Evolutionary conservation across 2,888 invertebrate genomes (phyloP).

Genomic region (Drosophila histrio): DNA sequence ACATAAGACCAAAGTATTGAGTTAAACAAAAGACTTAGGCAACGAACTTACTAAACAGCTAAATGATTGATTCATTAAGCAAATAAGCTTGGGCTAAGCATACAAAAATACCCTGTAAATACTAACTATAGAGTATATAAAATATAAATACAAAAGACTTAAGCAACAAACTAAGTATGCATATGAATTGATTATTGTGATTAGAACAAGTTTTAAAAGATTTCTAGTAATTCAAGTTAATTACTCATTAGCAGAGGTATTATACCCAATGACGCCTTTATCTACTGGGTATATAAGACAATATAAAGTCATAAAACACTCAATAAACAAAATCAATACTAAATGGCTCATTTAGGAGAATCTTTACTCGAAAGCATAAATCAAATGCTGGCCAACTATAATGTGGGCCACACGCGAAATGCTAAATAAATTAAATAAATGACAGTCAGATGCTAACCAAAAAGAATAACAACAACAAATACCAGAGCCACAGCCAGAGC

Average conservation of each 20-base stretch:
- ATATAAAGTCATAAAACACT: constrained; percentile 16
- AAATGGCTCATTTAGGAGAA: constrained; percentile 47
- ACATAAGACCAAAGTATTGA: too few relatives aligned
- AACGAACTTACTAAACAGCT: too few relatives aligned
- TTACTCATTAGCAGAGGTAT: not conserved
- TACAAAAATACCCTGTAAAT: too few relatives aligned
- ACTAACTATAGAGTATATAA: not conserved
- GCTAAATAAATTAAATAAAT: constrained; percentile 66
- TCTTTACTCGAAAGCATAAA: constrained; percentile 34
- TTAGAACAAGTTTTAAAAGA: too few relatives aligned
- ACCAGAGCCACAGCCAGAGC: constrained; percentile 33
- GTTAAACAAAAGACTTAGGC: constrained; percentile 39
- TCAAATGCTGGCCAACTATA: constrained; percentile 23
- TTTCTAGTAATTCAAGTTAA: too few relatives aligned
- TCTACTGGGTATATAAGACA: not conserved
- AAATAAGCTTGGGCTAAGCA: too few relatives aligned
- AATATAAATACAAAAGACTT: constrained; percentile 51
- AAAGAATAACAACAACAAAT: constrained; percentile 43
- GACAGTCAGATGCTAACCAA: constrained; percentile 62
- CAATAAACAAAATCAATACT: constrained; percentile 12
- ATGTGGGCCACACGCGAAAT: constrained; percentile 57
- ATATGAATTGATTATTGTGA: not conserved
- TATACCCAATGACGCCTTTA: not conserved
- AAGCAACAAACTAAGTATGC: constrained; percentile 54
- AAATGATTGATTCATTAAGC: too few relatives aligned